Conservation (phyloP, 2,797 vertebrate genomes). For the Syncerus caffer region DNA sequence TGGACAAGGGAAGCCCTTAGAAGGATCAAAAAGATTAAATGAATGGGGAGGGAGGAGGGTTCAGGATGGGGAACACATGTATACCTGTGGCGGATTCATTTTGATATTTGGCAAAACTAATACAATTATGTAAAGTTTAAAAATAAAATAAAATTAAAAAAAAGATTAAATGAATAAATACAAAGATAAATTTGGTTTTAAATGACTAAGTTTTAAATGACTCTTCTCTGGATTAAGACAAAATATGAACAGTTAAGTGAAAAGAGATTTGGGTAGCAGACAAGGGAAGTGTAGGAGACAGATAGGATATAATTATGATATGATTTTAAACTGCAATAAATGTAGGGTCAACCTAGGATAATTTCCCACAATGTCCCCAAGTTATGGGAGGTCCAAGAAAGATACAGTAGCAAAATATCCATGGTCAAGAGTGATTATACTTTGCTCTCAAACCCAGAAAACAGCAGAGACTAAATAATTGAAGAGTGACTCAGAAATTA, state of each 20-base stretch:
- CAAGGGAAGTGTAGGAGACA: constrained; percentile 23
- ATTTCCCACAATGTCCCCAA: constrained; percentile 33
- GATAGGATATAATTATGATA: constrained; percentile 51
- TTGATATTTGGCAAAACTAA: too few species aligned
- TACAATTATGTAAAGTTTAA: too few species aligned
- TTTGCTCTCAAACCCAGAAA: constrained; percentile 10
- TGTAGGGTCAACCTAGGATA: background rate
- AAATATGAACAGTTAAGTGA: background rate
- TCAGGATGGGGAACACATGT: too few species aligned
- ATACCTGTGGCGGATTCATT: too few species aligned
- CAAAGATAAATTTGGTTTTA: background rate
- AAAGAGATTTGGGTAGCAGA: constrained; percentile 4
- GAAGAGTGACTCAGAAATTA: background rate
- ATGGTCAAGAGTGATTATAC: background rate
- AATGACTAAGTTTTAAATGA: background rate
- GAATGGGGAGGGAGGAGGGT: too few species aligned
- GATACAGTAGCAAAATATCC: background rate
- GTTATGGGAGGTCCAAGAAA: background rate
- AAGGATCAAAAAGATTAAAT: background rate
- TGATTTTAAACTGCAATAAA: constrained; percentile 53
- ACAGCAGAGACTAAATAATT: constrained; percentile 9
- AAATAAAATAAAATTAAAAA: too few species aligned
- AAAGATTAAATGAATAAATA: background rate
- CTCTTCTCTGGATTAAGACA: constrained; percentile 1
- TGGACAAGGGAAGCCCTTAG: background rate